Conservation (phyloP, 2,797 vertebrate species). For the Acanthurus tractus region DNA sequence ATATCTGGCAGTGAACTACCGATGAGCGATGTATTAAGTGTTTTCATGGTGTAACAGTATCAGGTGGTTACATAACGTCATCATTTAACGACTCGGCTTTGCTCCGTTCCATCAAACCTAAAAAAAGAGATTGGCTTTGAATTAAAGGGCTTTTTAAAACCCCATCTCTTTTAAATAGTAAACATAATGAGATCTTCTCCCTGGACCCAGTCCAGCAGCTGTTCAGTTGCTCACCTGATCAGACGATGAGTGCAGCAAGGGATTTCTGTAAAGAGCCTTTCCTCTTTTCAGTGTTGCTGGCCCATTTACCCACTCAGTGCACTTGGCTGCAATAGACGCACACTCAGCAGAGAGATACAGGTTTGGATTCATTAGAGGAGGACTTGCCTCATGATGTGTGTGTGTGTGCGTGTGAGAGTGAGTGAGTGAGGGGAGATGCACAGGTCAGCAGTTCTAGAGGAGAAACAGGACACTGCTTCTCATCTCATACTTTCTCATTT, state of each 20-base stretch:
- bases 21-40: not conserved
- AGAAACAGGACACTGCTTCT: conserved; percentile 74
- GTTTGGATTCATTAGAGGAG: conserved; percentile 54
- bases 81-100: not conserved
- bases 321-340: conserved; percentile 60
- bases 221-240: not conserved
- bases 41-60: not conserved
- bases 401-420: conserved; percentile 37
- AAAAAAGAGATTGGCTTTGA: not conserved
- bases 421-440: conserved; percentile 33
- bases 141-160: not conserved
- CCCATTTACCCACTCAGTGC: conserved; percentile 28
- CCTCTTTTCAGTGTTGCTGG: conserved; percentile 9
- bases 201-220: not conserved
- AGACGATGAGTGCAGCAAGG: not conserved
- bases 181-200: too few species aligned
- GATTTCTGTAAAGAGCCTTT: conserved; percentile 1
- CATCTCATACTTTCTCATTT: conserved; percentile 72
- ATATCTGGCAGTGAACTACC: not conserved
- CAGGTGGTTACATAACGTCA: not conserved
- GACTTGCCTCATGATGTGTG: conserved; percentile 36
- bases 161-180: not conserved
- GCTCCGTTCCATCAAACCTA: not conserved
- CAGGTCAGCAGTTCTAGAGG: conserved; percentile 80
- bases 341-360: conserved; percentile 63